Evolutionary conservation across 2,797 vertebrate genomes (phyloP).

Genomic region (Danio kyathit): DNA sequence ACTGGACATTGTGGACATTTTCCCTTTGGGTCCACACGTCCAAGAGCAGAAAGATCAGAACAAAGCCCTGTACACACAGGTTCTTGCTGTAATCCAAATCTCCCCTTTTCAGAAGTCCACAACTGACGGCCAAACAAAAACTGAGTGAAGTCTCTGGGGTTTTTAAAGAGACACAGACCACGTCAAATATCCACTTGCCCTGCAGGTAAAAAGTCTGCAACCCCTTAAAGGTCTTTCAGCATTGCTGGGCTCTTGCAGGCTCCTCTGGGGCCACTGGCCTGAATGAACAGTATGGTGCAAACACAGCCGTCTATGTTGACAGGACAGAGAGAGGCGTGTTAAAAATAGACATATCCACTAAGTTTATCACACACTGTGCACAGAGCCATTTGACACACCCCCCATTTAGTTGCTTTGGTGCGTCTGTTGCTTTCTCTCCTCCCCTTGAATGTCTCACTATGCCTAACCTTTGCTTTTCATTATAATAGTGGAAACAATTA

Average conservation of each 20-base stretch:
- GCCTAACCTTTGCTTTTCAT: constrained; percentile 58
- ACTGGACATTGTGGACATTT: constrained; percentile 72
- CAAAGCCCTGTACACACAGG: neutral
- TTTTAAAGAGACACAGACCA: constrained; percentile 43
- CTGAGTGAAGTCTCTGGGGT: constrained; percentile 9
- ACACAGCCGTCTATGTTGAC: constrained; percentile 74
- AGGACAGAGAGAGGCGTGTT: constrained; percentile 83
- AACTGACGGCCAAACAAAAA: constrained; percentile 42
- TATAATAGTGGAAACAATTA: constrained; percentile 3
- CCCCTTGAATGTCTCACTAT: constrained; percentile 66
- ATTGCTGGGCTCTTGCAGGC: constrained; percentile 37
- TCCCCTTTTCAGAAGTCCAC: constrained; percentile 5
- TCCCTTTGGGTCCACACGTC: constrained; percentile 58
- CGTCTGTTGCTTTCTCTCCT: constrained; percentile 23
- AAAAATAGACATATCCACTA: constrained; percentile 88
- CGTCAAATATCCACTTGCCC: constrained; percentile 16
- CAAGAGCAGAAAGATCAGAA: constrained; percentile 23
- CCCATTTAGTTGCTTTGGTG: constrained; percentile 76
- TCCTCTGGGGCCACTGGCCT: constrained; percentile 46
- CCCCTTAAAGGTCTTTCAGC: constrained; percentile 18
- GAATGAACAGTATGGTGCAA: constrained; percentile 65
- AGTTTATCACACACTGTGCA: constrained; percentile 84
- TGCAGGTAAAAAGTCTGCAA: constrained; percentile 23
- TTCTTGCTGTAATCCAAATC: constrained; percentile 33
- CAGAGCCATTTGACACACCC: constrained; percentile 82